Base-by-base conservation (phyloP, 2,113 vertebrate genomes). In the Anseranas semipalmata region DNA sequence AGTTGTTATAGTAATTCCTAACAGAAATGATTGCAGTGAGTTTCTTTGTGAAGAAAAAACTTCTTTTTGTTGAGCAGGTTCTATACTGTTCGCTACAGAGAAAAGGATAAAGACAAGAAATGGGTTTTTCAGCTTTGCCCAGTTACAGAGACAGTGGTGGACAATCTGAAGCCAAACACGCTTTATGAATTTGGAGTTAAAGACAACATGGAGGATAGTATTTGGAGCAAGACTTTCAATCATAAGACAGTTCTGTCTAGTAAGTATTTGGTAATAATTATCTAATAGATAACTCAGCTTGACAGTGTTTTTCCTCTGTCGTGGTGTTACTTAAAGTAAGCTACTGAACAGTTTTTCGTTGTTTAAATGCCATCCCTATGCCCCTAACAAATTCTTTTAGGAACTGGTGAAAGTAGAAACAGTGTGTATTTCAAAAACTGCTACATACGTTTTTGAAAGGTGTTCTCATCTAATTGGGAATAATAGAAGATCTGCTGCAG, bases 41-140 rank as follows among this genome's bases (percentile, higher is more conserved):
- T 58, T 66, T 76, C 32, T 73, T 53, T 88, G 14, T 48, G 6
- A 50, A 70, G 17, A 56, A 59, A 50, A 59, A 43, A 15, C 9
- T 3, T 25, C 41, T 32, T 78, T 37, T 73, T 62, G 21, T 89
- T 10, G 12, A 90, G 68, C 97, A 99, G 99, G 95, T 98, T 99
- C 96, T 99, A 99, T 90, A 99, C 99, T 9, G 98, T 99, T 96
- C 99, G 99, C 85, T 99, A 99, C 92, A 98, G 99, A 97, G 99
- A 99, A 97, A 98, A 98, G 65, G 98, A 97, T 96, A 99, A 98
- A 94, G 98, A 98, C 93, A 99, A 98, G 96, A 99, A 98, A 92
- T 99, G 99, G 99, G 98, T 98, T 97, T 99, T 99, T 95, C 99
- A 99, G 74, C 98, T 98, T 75, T 99, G 99, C 95, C 99, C 99